Percentiles rank a stretch among this genome's conserved stretches.
These are phyloP conservation scores for Caligus rogercresseyi DNA, from an alignment of 1,140 invertebrate genomes.

Conservation along the genomic window DNA sequence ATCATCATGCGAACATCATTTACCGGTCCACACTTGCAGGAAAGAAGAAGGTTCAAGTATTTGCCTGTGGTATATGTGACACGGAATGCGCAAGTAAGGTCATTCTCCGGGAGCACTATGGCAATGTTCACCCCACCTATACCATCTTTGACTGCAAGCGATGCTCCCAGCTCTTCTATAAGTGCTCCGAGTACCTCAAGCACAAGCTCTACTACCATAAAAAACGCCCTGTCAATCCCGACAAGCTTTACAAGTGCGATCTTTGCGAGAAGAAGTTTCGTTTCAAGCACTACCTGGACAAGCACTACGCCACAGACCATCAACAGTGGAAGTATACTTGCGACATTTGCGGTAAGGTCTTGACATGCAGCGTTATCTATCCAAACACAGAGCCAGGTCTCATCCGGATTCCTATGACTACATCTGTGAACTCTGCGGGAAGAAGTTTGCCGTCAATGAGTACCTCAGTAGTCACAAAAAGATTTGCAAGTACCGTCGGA, in stretches of 20 bases:
- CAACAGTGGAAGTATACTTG: not conserved
- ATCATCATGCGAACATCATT: not conserved
- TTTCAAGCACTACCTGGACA: not conserved
- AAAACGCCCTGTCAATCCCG: not conserved
- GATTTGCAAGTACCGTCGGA: not conserved
- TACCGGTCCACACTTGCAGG: not conserved
- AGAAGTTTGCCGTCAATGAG: not conserved
- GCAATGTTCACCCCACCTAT: not conserved
- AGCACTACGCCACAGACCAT: not conserved
- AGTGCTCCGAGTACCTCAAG: not conserved
- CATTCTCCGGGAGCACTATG: not conserved
- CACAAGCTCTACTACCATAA: not conserved
- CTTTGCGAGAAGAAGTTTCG: not conserved
- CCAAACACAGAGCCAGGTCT: not conserved
- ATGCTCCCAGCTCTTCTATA: not conserved
- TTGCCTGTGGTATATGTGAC: not conserved
- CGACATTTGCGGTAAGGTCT: not conserved
- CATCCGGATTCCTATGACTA: not conserved
- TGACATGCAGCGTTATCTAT: not conserved
- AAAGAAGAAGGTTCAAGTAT: not conserved
- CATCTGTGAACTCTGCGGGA: not conserved
- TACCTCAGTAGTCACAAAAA: not conserved
- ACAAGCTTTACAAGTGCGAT: not conserved
- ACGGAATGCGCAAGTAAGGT: not conserved
- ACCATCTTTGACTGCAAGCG: not conserved